Percentiles rank a stretch among this genome's conserved stretches.
phyloP scores from a whole-genome alignment of 2,888 invertebrate genomes.

The Agrochola macilenta region DNA sequence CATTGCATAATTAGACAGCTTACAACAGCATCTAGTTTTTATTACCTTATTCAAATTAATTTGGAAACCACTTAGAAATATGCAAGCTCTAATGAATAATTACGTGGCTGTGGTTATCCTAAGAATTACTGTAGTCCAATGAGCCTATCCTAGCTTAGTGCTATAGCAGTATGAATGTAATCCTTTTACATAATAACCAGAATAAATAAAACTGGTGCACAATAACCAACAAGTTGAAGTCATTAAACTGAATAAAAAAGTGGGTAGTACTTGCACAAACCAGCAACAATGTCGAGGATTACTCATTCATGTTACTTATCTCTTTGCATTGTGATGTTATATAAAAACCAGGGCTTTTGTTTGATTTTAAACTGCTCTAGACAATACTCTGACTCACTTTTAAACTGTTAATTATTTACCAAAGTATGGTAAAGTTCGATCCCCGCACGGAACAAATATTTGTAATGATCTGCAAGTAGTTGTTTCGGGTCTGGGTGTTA shows the following conservation, averaged over 20 bases:
- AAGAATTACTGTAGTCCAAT: neutral
- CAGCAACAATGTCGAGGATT: slow-evolving; percentile 51
- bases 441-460: too few species aligned
- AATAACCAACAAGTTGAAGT: slow-evolving; percentile 38
- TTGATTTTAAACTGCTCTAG: slow-evolving; percentile 43
- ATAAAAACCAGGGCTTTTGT: slow-evolving; percentile 59
- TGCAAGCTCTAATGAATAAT: neutral
- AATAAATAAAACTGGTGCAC: slow-evolving; percentile 27
- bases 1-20: slow-evolving; percentile 7
- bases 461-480: too few species aligned
- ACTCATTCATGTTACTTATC: slow-evolving; percentile 62
- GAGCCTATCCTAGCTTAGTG: neutral
- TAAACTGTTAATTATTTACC: slow-evolving; percentile 15
- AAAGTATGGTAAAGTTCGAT: too few species aligned
- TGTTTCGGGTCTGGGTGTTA: too few species aligned
- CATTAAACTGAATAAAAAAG: slow-evolving; percentile 40
- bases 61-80: slow-evolving; percentile 1
- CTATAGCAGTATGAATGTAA: neutral
- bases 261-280: slow-evolving; percentile 38
- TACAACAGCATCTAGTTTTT: slow-evolving; percentile 11
- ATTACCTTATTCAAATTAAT: neutral
- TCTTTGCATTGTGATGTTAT: slow-evolving; percentile 52
- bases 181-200: slow-evolving; percentile 28
- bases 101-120: neutral
- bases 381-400: slow-evolving; percentile 54